A percentile compares a stretch with the other conserved stretches of the same genome.
phyloP scores from a whole-genome alignment of 2,113 vertebrate genomes.

The Piprites chloris region DNA sequence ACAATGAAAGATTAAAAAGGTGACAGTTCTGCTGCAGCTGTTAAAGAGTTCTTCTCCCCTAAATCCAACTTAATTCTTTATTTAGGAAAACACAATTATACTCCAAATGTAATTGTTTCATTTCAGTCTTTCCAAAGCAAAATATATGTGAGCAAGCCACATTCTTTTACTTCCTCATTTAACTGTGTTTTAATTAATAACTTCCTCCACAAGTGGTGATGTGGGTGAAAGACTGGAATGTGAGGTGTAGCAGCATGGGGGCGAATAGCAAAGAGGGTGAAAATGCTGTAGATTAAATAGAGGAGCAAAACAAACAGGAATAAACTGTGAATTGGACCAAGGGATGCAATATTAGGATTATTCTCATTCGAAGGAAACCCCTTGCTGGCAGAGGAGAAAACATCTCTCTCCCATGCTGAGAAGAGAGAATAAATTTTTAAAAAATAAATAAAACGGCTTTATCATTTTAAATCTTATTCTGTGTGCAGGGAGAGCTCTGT shows the following conservation, averaged over 20 bases:
- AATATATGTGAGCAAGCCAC: neutral
- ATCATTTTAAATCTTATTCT: neutral
- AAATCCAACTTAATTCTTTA: neutral
- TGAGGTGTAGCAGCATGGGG: neutral
- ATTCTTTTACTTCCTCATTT: neutral
- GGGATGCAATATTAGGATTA: neutral
- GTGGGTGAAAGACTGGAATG: neutral
- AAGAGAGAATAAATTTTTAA: neutral
- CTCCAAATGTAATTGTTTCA: neutral
- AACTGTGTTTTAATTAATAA: neutral
- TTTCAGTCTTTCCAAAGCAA: neutral
- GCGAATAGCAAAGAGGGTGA: neutral
- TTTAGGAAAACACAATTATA: neutral
- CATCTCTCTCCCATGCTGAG: neutral
- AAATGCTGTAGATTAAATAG: neutral
- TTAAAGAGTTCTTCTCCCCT: neutral
- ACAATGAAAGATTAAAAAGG: neutral
- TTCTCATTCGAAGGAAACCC: neutral
- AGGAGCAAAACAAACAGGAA: neutral
- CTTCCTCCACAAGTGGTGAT: neutral
- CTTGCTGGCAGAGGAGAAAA: neutral
- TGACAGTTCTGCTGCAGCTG: neutral
- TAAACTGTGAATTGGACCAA: neutral
- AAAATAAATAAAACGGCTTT: neutral
- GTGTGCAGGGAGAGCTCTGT: fast-evolving